Conservation (phyloP, 2,113 vertebrate species). For the Salvator merianae region DNA sequence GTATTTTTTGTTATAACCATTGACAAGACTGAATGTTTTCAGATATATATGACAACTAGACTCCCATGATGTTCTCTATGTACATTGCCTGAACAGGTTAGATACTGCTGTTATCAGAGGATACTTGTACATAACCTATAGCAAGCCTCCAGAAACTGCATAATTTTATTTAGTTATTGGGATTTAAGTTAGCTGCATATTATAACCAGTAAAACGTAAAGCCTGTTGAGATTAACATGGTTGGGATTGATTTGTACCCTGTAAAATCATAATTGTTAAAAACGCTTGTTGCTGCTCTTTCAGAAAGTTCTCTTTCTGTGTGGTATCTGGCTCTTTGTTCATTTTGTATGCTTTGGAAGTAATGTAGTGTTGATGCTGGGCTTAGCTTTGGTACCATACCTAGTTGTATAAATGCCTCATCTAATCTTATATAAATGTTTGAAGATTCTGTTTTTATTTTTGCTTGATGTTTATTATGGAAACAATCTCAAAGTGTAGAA, state of each 20-base stretch:
- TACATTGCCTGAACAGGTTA: neutral
- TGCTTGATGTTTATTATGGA: too few species aligned
- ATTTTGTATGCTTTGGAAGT: neutral
- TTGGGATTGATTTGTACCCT: neutral
- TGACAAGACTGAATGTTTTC: neutral
- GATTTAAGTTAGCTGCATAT: too few species aligned
- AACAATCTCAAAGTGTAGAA: too few species aligned
- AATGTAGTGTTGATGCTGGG: neutral
- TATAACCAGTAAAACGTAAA: neutral
- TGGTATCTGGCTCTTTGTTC: neutral
- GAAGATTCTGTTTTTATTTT: too few species aligned
- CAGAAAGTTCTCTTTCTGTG: neutral
- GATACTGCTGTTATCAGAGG: neutral
- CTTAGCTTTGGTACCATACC: neutral
- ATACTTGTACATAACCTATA: neutral
- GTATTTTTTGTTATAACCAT: neutral
- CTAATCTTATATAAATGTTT: too few species aligned
- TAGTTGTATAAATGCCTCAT: neutral
- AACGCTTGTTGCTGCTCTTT: neutral
- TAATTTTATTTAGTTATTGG: neutral
- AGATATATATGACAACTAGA: neutral
- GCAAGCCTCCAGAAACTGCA: neutral
- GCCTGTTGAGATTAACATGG: neutral
- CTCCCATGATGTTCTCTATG: neutral
- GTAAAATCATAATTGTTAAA: neutral